phyloP scores from a whole-genome alignment of 2,888 invertebrate species.

The Mellilla xanthometata region DNA sequence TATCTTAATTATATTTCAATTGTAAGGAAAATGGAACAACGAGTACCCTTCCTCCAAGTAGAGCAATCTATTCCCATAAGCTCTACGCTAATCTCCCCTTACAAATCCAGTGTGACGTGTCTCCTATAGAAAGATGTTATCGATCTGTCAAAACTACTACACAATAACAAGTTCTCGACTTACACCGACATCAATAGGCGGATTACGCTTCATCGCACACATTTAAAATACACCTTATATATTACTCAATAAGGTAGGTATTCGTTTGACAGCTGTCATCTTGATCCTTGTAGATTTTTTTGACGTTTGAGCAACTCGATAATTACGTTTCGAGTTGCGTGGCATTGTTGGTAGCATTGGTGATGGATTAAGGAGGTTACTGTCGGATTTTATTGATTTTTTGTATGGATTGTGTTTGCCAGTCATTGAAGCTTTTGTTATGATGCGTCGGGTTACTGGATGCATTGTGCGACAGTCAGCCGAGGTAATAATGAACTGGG shows the following conservation, averaged over 20 bases:
- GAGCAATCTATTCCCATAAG: no score
- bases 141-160: constrained; percentile 44
- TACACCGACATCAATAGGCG: constrained; percentile 42
- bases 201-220: constrained; percentile 31
- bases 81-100: neutral
- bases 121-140: constrained; percentile 29
- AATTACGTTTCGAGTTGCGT: constrained; percentile 29
- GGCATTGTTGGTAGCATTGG: constrained; percentile 24
- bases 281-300: constrained; percentile 18
- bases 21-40: no score
- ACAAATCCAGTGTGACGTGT: constrained; percentile 25
- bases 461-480: neutral
- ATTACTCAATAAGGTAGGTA: no score
- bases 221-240: neutral
- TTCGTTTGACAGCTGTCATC: no score
- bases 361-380: constrained; percentile 18
- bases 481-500: constrained; percentile 3
- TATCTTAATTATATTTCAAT: no score
- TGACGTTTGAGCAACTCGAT: constrained; percentile 29
- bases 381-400: constrained; percentile 18
- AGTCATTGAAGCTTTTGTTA: constrained; percentile 21
- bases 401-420: constrained; percentile 3
- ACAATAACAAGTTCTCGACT: constrained; percentile 48
- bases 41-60: no score
- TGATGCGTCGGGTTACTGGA: constrained; percentile 13